Percentiles rank a stretch among this genome's conserved stretches.
Evolutionary conservation across 2,888 invertebrate genomes (phyloP).

Genomic region (Diadegma fenestrale): DNA sequence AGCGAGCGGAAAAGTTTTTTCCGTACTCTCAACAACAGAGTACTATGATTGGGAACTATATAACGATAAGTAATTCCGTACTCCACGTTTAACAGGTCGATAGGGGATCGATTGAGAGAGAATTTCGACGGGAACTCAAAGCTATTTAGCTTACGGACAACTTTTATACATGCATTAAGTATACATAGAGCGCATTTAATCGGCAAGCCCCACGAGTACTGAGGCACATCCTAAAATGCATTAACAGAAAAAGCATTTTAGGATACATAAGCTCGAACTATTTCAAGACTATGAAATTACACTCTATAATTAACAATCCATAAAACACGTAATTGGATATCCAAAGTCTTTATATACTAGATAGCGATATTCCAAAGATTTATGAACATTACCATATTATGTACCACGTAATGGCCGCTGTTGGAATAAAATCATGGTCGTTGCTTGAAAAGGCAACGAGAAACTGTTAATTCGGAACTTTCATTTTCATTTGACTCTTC

Average conservation of each 20-base stretch:
- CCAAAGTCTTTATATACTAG: background rate
- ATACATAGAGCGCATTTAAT: conserved; percentile 13
- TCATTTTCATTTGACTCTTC: too few species aligned
- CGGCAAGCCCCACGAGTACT: background rate
- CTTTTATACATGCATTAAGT: conserved; percentile 2
- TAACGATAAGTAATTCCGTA: conserved; percentile 50
- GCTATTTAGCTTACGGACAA: conserved; percentile 17
- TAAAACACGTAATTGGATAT: background rate
- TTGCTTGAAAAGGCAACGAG: too few species aligned
- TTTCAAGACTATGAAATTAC: background rate
- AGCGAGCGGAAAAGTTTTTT: conserved; percentile 45
- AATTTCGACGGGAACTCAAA: conserved; percentile 19
- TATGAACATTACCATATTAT: background rate
- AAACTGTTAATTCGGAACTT: too few species aligned
- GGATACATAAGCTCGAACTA: background rate
- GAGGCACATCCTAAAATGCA: background rate
- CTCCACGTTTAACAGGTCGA: conserved; percentile 30
- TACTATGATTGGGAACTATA: conserved; percentile 48
- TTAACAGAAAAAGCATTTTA: background rate
- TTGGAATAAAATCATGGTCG: background rate
- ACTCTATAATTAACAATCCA: background rate
- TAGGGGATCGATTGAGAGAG: conserved; percentile 32
- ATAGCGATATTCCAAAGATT: background rate
- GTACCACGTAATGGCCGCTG: background rate
- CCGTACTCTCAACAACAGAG: conserved; percentile 33